Evolutionary conservation across 2,113 vertebrate genomes (phyloP).

Genomic region (Chaetodon auriga): DNA sequence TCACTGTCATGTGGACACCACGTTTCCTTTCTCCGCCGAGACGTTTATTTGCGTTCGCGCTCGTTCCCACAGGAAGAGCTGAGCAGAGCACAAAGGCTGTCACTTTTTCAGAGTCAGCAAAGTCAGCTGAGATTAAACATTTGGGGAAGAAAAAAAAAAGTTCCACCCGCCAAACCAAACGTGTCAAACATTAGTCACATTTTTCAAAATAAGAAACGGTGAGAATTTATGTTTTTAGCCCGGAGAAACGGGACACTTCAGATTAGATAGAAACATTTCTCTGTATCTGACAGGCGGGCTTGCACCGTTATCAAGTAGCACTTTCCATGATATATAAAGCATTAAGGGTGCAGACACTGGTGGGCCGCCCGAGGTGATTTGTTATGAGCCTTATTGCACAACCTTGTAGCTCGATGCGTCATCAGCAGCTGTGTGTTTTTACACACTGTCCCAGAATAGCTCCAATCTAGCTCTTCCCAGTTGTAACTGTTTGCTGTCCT

Average conservation of each 20-base stretch:
- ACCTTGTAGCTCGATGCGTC: conserved; percentile 51
- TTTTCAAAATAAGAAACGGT: conserved; percentile 10
- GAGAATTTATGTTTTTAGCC: conserved; percentile 18
- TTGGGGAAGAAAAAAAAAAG: not conserved
- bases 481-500: conserved; percentile 35
- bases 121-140: not conserved
- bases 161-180: conserved; percentile 9
- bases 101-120: conserved; percentile 21
- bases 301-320: conserved; percentile 49
- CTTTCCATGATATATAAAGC: conserved; percentile 26
- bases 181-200: not conserved
- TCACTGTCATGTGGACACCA: conserved; percentile 49
- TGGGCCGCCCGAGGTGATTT: conserved; percentile 39
- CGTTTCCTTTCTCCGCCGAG: conserved; percentile 30
- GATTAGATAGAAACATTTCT: conserved; percentile 24
- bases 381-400: conserved; percentile 40
- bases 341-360: conserved; percentile 28
- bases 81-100: conserved; percentile 25
- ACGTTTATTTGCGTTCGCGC: conserved; percentile 51
- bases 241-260: conserved; percentile 7
- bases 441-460: conserved; percentile 57
- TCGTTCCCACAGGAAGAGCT: conserved; percentile 54
- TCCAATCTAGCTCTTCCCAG: conserved; percentile 20
- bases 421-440: conserved; percentile 58
- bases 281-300: not conserved